A percentile compares a stretch with the other conserved stretches of the same genome.
Evolutionary conservation across 2,888 invertebrate genomes (phyloP).

Genomic region (Parnassius mnemosyne): DNA sequence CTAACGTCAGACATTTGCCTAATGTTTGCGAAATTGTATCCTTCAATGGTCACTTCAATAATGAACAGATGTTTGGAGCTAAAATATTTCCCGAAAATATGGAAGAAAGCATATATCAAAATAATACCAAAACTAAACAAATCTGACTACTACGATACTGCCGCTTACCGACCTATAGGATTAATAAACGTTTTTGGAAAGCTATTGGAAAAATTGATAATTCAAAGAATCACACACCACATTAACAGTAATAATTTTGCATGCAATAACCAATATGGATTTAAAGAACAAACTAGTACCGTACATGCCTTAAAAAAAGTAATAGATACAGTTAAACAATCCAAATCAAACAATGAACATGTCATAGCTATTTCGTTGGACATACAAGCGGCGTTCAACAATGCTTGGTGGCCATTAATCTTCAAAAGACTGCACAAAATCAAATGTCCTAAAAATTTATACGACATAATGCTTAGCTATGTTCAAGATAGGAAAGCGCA

Average conservation of each 20-base stretch:
- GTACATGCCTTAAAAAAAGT: neutral
- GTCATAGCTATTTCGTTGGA: neutral
- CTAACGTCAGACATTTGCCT: constrained; percentile 3
- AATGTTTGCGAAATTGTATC: neutral
- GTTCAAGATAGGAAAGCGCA: no score
- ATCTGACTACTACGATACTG: constrained; percentile 15
- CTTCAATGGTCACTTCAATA: neutral
- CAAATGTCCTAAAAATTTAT: neutral
- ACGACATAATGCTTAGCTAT: neutral
- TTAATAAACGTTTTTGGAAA: constrained; percentile 33
- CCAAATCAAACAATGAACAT: neutral
- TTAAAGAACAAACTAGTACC: neutral
- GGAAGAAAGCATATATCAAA: constrained; percentile 32
- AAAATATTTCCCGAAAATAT: constrained; percentile 13
- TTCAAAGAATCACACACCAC: neutral
- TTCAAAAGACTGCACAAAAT: neutral
- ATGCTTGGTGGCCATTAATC: neutral
- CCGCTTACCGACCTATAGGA: constrained; percentile 34
- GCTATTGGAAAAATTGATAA: constrained; percentile 25
- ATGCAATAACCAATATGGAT: neutral
- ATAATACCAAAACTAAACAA: constrained; percentile 35
- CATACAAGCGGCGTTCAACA: neutral
- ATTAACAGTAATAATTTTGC: neutral
- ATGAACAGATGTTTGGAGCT: constrained; percentile 22
- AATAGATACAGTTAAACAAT: neutral